Conservation (phyloP, 2,113 vertebrate genomes). For the Cyanoderma ruficeps region DNA sequence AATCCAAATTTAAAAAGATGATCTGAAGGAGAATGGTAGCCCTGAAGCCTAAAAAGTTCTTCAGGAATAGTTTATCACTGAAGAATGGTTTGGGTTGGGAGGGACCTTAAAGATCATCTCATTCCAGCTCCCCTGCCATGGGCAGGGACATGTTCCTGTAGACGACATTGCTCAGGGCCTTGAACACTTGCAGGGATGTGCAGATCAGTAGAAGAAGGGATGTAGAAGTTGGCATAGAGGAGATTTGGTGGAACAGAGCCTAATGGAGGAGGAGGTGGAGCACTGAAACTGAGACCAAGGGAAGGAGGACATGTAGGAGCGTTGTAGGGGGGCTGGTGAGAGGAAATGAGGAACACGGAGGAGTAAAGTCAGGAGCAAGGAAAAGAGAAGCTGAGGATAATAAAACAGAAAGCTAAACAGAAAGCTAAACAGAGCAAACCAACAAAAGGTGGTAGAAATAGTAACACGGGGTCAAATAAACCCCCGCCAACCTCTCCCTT, state of each 20-base stretch:
- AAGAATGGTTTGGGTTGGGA: background rate
- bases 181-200: background rate
- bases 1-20: background rate
- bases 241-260: background rate
- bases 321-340: background rate
- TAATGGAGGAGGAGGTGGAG: background rate
- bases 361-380: background rate
- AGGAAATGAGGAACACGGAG: background rate
- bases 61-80: background rate
- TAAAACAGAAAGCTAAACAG: background rate
- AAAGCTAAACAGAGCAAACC: background rate
- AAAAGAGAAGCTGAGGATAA: background rate
- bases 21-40: background rate
- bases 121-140: background rate
- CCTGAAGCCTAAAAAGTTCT: background rate
- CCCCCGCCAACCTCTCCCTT: background rate
- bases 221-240: background rate
- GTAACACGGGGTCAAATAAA: background rate
- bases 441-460: background rate
- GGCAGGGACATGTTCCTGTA: background rate
- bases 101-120: background rate
- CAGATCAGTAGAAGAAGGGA: background rate
- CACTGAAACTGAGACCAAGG: background rate
- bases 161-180: fast-evolving
- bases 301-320: background rate